Percentiles rank a stretch among this genome's conserved stretches.
Conservation (phyloP, 2,797 vertebrate species). For the Salmo trutta region DNA sequence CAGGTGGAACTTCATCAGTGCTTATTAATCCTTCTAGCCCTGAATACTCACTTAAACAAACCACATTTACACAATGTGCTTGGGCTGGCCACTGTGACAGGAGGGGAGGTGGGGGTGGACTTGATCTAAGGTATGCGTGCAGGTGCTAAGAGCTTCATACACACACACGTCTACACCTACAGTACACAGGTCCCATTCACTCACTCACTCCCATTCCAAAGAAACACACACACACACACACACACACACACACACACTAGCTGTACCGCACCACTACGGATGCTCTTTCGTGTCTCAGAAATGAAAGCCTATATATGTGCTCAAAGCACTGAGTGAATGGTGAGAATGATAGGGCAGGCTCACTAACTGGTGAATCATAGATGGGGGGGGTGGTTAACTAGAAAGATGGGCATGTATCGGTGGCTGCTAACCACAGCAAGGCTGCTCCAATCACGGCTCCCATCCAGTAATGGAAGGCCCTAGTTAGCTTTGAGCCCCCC, state of each 20-base stretch:
- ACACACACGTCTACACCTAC: constrained; percentile 29
- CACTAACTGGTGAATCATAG: constrained; percentile 44
- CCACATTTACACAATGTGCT: constrained; percentile 68
- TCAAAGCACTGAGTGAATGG: constrained; percentile 27
- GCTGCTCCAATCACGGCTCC: constrained; percentile 51
- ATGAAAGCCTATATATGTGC: neutral
- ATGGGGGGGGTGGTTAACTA: constrained; percentile 31
- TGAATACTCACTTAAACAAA: constrained; percentile 72
- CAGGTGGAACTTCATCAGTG: constrained; percentile 78
- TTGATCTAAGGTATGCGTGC: constrained; percentile 64
- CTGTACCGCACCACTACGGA: constrained; percentile 21
- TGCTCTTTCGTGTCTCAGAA: constrained; percentile 29
- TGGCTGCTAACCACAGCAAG: constrained; percentile 43
- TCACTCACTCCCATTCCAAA: constrained; percentile 15
- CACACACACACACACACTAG: constrained; percentile 44
- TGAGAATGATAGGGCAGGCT: constrained; percentile 32
- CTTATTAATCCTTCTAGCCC: constrained; percentile 75
- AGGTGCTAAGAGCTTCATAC: constrained; percentile 55
- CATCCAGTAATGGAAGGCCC: constrained; percentile 36
- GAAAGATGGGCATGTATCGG: constrained; percentile 57
- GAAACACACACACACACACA: neutral
- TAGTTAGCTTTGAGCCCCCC: constrained; percentile 58
- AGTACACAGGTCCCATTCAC: constrained; percentile 7
- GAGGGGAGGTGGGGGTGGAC: constrained; percentile 55
- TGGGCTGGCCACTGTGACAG: constrained; percentile 46